Base-by-base conservation (phyloP, 2,888 invertebrate genomes). In the Candidula unifasciata region DNA sequence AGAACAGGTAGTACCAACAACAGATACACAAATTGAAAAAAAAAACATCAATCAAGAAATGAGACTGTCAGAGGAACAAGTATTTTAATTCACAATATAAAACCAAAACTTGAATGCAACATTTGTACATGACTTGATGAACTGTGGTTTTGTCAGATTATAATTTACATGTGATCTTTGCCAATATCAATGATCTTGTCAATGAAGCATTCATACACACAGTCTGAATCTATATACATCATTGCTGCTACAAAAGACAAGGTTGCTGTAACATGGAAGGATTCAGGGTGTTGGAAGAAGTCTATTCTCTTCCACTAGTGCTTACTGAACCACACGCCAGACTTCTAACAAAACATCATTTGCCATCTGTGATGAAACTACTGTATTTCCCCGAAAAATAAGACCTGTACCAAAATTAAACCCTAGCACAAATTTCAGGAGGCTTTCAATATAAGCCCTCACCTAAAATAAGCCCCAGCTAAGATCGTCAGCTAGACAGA, bases 11-110 rank as follows among this genome's bases (percentile, higher is more conserved):
- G 18, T 13, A 54, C 54, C 18, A 13, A 13, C 18, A 18, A 54
- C 18, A 18, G 8, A 54, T 54, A 18, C 60, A 60, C 16, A 68
- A 68, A 33, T 30, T 8, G 6, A 27, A 66, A n/a, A 27, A 66
- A 35, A 68, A 35, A 35, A 68, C 13, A 68, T 54, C 10, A 54
- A 13, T 54, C 54, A 35, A 33, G 18, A 13, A 33, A 18, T 8
- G 0, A 68, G 6, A 68, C 35, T 35, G 27, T 44, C n/a, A n/a
- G 1, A 44, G 8, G n/a, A 73, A 73, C 24, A 44, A 73, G n/a
- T 73, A 44, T 73, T 73, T 73, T 73, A 73, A 73, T 73, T 73
- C n/a, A 73, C 73, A 73, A 73, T 73, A 73, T 73, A 73, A 73
- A 73, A 44, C 37, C 73, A 73, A 27, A 44, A 44, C 66, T 66